Percentiles rank a stretch among this genome's conserved stretches.
phyloP scores from a whole-genome alignment of 2,888 invertebrate genomes.

The Cyclophora albipunctata region DNA sequence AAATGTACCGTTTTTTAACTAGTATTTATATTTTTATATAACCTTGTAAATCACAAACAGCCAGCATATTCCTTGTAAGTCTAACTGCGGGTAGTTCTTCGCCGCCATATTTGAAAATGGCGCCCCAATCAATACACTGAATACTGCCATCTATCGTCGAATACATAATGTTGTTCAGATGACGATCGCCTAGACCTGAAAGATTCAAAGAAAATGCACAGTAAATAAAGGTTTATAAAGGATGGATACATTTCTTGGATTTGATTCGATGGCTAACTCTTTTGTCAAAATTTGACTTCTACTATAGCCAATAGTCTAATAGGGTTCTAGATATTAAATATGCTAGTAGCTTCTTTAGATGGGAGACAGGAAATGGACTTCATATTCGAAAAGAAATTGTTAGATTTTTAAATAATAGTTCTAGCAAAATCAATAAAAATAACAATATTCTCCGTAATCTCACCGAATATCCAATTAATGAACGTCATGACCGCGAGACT shows the following conservation, averaged over 20 bases:
- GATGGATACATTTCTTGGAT: too few species aligned
- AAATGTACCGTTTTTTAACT: too few species aligned
- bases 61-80: constrained; percentile 36
- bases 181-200: constrained; percentile 51
- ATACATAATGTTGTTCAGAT: constrained; percentile 46
- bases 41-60: constrained; percentile 30
- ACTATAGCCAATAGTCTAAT: neutral
- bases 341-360: neutral
- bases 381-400: neutral
- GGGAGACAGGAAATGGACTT: neutral
- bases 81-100: constrained; percentile 39
- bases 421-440: too few species aligned
- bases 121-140: constrained; percentile 43
- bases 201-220: neutral
- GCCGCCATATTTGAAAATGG: constrained; percentile 29
- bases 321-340: neutral
- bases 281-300: neutral
- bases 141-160: constrained; percentile 25
- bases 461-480: constrained; percentile 45
- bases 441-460: constrained; percentile 9
- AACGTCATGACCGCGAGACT: constrained; percentile 38
- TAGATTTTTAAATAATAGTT: too few species aligned
- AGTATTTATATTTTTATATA: neutral
- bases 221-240: neutral
- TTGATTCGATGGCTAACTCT: neutral